Percentiles rank a stretch among this genome's conserved stretches.
These are phyloP conservation scores for Clytia hemisphaerica DNA, from an alignment of 30 jellyfish, hydroid and myxozoan species.

Conservation along the genomic window DNA sequence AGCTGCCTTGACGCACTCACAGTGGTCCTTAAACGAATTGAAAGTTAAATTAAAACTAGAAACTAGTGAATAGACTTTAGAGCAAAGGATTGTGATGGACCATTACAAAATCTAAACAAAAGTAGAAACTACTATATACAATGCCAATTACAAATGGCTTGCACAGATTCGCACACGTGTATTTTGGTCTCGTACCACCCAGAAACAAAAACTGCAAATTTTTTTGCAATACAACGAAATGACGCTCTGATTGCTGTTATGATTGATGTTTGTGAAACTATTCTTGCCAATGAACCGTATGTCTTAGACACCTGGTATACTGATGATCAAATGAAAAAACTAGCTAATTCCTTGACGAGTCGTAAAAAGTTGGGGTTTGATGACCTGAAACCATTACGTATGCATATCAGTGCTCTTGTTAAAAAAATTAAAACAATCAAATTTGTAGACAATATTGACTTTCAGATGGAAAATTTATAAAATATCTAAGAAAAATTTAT, in stretches of 20 bases:
- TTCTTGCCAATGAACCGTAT: too few relatives aligned
- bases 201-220: neutral
- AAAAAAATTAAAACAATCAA: neutral
- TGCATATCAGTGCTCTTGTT: neutral
- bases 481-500: too few relatives aligned
- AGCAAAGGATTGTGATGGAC: slow-evolving; percentile 13
- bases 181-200: slow-evolving; percentile 7
- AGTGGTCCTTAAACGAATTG: neutral
- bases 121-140: neutral
- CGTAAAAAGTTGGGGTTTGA: neutral
- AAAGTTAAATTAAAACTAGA: neutral
- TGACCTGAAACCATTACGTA: neutral
- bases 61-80: too few relatives aligned
- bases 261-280: neutral
- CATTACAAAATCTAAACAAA: neutral
- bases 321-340: neutral
- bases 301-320: too few relatives aligned
- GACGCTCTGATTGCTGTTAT: neutral
- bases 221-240: neutral
- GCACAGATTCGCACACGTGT: neutral
- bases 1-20: too few relatives aligned
- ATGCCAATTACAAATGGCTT: slow-evolving; percentile 15
- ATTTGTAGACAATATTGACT: slow-evolving; percentile 1
- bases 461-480: neutral
- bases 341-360: too few relatives aligned